These are phyloP conservation scores for Stichodactyla helianthus DNA, from an alignment of 64 coral and sea anemone species.

Conservation along the genomic window DNA sequence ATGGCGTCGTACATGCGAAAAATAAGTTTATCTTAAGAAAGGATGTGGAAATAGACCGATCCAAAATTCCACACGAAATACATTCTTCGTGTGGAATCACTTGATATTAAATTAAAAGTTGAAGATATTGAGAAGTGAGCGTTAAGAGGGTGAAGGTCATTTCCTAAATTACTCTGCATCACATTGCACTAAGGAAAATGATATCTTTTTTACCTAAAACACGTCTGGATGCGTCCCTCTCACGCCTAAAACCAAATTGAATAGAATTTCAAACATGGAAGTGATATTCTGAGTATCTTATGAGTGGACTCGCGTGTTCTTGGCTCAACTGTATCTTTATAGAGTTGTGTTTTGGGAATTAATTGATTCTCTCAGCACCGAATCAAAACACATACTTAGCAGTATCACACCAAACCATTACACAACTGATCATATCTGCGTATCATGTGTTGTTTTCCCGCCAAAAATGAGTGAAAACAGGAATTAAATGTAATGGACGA, in stretches of 20 bases:
- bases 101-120: slow-evolving; percentile 9
- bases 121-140: not conserved
- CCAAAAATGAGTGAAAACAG: not conserved
- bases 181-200: not conserved
- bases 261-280: slow-evolving; percentile 20
- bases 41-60: not conserved
- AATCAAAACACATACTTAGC: slow-evolving; percentile 2
- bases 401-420: not conserved
- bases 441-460: not conserved
- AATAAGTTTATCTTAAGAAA: not conserved
- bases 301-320: not conserved
- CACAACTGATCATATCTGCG: not conserved
- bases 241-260: slow-evolving; percentile 12
- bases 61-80: not conserved
- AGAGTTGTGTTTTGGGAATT: not conserved
- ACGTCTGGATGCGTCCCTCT: slow-evolving; percentile 9
- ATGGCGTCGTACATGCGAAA: not conserved
- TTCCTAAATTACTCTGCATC: slow-evolving; percentile 3
- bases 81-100: not conserved
- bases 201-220: not conserved
- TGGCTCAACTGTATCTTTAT: not conserved
- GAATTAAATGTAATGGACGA: not conserved
- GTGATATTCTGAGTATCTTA: slow-evolving; percentile 9
- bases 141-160: slow-evolving; percentile 15
- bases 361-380: slow-evolving; percentile 4